These are phyloP conservation scores for Sipha maydis DNA, from an alignment of 2,888 invertebrate genomes.

Conservation along the genomic window DNA sequence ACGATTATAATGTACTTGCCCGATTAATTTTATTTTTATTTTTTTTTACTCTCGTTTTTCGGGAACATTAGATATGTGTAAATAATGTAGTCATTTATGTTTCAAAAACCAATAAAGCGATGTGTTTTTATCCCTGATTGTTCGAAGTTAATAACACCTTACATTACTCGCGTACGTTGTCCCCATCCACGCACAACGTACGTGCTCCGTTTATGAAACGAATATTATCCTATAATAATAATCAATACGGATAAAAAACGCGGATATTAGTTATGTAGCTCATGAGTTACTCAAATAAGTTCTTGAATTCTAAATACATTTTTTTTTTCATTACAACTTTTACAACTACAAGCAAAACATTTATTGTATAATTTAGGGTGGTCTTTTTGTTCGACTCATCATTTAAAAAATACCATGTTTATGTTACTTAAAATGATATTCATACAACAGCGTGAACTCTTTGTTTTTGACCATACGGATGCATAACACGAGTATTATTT, in stretches of 20 bases:
- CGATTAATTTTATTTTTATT: not conserved
- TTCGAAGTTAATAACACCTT: not conserved
- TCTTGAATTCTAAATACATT: no score
- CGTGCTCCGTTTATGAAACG: not conserved
- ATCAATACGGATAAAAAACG: not conserved
- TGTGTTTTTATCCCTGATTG: not conserved
- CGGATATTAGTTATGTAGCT: no score
- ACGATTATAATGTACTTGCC: not conserved
- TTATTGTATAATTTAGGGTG: no score
- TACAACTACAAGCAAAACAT: no score
- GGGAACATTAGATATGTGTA: not conserved
- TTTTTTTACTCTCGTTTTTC: not conserved
- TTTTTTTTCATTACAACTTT: no score
- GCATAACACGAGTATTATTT: no score
- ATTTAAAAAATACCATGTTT: no score
- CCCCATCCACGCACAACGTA: not conserved
- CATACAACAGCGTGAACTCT: no score
- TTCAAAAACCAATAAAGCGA: not conserved
- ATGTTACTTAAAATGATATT: no score
- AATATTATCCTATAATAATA: not conserved
- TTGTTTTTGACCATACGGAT: no score
- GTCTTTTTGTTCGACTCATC: no score
- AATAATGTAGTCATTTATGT: not conserved
- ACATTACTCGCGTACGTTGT: not conserved
- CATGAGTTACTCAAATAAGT: no score